Conservation (phyloP, 1,140 invertebrate genomes). For the Lasioglossum baleicum region DNA sequence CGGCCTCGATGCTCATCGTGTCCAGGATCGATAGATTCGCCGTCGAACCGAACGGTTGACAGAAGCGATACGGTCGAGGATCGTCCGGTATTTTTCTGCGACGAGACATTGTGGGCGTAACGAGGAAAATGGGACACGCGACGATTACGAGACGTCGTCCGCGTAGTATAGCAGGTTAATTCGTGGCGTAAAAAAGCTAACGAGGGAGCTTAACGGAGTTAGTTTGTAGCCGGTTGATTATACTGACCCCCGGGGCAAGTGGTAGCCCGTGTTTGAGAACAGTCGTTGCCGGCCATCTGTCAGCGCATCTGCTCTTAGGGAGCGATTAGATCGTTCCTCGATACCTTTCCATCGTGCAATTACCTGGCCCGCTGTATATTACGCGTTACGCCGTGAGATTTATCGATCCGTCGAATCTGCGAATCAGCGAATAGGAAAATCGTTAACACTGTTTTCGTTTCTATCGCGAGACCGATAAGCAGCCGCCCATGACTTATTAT, state of each 20-base stretch:
- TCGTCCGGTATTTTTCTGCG: neutral
- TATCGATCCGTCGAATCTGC: constrained; percentile 21
- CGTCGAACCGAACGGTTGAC: no score
- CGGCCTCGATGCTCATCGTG: constrained; percentile 19
- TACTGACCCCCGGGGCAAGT: constrained; percentile 47
- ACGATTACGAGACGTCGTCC: neutral
- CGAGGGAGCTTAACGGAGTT: constrained; percentile 7
- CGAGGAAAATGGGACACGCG: constrained; percentile 9
- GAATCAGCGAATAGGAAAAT: constrained; percentile 31
- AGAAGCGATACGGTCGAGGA: neutral
- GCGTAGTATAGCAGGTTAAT: constrained; percentile 12
- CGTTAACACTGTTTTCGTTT: constrained; percentile 24
- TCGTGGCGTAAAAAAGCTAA: constrained; percentile 3
- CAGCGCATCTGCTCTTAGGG: constrained; percentile 42
- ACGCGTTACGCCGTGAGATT: constrained; percentile 5
- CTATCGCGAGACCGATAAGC: constrained; percentile 21
- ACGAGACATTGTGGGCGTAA: neutral
- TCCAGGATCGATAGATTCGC: neutral
- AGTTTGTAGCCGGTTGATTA: constrained; percentile 23
- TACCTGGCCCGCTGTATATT: constrained; percentile 8
- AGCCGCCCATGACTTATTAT: constrained; percentile 25
- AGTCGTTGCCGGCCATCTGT: constrained; percentile 57
- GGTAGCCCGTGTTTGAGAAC: constrained; percentile 58
- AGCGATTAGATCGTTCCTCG: constrained; percentile 25
- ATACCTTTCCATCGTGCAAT: constrained; percentile 27